A percentile compares a stretch with the other conserved stretches of the same genome.
Conservation (phyloP, 2,888 invertebrate genomes). For the Athalia circularis region DNA sequence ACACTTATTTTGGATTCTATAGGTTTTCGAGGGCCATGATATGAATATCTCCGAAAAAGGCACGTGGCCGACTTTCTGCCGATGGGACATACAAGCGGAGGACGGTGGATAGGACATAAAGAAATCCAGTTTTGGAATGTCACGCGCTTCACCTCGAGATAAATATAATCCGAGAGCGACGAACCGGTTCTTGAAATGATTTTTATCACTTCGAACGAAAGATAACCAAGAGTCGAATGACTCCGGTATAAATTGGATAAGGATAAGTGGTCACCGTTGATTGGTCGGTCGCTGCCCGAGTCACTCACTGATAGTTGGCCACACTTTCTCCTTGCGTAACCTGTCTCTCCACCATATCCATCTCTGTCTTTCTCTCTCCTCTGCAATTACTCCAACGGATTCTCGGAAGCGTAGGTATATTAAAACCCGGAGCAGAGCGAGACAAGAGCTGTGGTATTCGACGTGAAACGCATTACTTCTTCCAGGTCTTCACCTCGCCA, state of each 20-base stretch:
- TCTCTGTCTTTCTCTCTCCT: background rate
- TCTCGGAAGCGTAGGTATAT: no score
- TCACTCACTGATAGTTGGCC: background rate
- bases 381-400: background rate
- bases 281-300: background rate
- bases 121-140: conserved; percentile 34
- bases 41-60: background rate
- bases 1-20: background rate
- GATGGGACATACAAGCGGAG: background rate
- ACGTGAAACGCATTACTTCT: no score
- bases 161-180: conserved; percentile 25
- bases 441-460: no score
- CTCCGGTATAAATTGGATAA: conserved; percentile 29
- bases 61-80: conserved; percentile 30
- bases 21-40: background rate
- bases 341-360: background rate
- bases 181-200: conserved; percentile 37
- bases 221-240: conserved; percentile 36
- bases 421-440: no score
- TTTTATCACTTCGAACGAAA: conserved; percentile 5
- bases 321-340: conserved; percentile 37
- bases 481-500: no score
- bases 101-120: background rate
- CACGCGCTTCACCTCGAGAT: conserved; percentile 12
- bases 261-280: conserved; percentile 9